phyloP scores from a whole-genome alignment of 2,888 invertebrate species.

The Sclerodermus sp. region DNA sequence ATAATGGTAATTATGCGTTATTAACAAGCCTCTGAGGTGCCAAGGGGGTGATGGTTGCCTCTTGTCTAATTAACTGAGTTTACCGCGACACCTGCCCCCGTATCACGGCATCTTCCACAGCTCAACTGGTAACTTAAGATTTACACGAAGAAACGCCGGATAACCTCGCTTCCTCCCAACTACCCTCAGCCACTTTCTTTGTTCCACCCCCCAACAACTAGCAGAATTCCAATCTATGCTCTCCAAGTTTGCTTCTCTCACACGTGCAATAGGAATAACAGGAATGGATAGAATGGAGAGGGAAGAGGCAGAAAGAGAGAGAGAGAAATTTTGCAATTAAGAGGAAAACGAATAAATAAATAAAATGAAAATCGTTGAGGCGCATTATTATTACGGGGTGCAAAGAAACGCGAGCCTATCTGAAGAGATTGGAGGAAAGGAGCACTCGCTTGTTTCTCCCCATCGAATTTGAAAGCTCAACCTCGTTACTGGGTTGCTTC shows the following conservation, averaged over 20 bases:
- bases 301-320: too few species aligned
- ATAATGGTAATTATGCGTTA: slow-evolving; percentile 59
- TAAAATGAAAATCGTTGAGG: too few species aligned
- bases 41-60: slow-evolving; percentile 49
- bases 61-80: slow-evolving; percentile 59
- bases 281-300: too few species aligned
- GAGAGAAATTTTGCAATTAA: too few species aligned
- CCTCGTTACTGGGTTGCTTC: slow-evolving; percentile 44
- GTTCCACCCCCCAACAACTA: too few species aligned
- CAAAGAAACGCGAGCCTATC: background rate
- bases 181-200: too few species aligned
- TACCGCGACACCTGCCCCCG: slow-evolving; percentile 58
- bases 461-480: slow-evolving; percentile 6
- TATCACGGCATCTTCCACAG: slow-evolving; percentile 52
- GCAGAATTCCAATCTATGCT: too few species aligned
- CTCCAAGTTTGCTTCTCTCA: too few species aligned
- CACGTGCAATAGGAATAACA: too few species aligned
- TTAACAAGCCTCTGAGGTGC: slow-evolving; percentile 53
- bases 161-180: too few species aligned
- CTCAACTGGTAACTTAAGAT: slow-evolving; percentile 56
- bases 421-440: background rate
- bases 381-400: too few species aligned
- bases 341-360: too few species aligned
- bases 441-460: slow-evolving; percentile 3
- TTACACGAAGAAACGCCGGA: slow-evolving; percentile 43